These are phyloP conservation scores for Drosophila mojavensis DNA, from an alignment of 1,140 invertebrate species.

Conservation along the genomic window DNA sequence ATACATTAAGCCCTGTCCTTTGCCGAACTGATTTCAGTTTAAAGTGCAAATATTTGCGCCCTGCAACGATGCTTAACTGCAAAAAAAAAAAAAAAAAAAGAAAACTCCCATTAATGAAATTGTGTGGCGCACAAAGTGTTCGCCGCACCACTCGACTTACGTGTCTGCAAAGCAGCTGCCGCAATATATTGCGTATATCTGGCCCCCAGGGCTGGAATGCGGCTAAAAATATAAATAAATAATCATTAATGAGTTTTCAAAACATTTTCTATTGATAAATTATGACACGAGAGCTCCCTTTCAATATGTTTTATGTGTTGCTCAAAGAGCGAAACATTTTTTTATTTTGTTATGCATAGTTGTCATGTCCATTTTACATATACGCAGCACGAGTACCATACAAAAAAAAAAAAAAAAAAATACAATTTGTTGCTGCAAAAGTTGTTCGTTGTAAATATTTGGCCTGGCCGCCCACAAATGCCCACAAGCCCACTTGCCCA, in stretches of 20 bases:
- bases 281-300: neutral
- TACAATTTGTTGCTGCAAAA: conserved; percentile 61
- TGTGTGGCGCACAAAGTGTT: conserved; percentile 58
- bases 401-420: conserved; percentile 34
- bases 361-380: conserved; percentile 22
- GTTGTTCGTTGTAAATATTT: conserved; percentile 76
- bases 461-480: conserved; percentile 32
- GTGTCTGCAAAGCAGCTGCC: conserved; percentile 3
- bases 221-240: neutral
- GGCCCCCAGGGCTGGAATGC: neutral
- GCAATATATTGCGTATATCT: neutral
- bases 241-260: conserved; percentile 1
- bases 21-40: conserved; percentile 62
- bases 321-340: neutral
- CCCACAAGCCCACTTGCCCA: conserved; percentile 19
- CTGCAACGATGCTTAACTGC: conserved; percentile 50
- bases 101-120: conserved; percentile 65
- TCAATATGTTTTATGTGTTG: neutral
- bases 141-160: conserved; percentile 52
- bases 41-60: conserved; percentile 76
- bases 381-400: conserved; percentile 23
- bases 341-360: neutral
- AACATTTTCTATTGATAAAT: neutral
- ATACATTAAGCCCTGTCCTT: conserved; percentile 44
- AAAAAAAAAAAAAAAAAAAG: conserved; percentile 33